Evolutionary conservation across 64 coral and sea anemone species (phyloP), one percentile per base, ranked within the genome.

Genomic region (Dendronephthya gigantea): DNA sequence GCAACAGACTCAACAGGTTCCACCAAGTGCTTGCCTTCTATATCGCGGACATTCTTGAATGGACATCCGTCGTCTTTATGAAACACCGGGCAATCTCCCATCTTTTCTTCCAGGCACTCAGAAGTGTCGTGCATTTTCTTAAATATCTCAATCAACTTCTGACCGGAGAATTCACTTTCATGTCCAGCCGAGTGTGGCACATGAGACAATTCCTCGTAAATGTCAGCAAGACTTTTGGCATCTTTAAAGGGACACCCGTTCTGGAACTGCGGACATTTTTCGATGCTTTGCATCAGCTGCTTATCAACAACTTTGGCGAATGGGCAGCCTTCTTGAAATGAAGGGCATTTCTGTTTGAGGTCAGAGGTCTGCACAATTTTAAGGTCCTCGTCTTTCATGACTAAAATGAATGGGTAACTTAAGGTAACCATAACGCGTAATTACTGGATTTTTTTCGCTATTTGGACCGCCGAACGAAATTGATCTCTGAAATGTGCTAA

Each of bases 181-280:
- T 89, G 91, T n/a, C 88, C 87, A 39, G 88, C 85, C 32, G 84
- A 62, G 41, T 92, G 87, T 9, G 91, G 91, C 83, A 92, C 88
- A 74, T 92, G 85, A 48, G 91, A 82, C 39, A 92, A 69, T 50
- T 92, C 84, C n/a, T 83, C 83, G n/a, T 86, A 50, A 35, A 92
- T 50, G 4, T 89, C 91, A 17, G 88, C 76, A 35, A 92, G 74
- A 81, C 62, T 92, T 41, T 91, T 68, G 47, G 89, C 49, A 82
- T 84, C 82, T 69, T 97, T 97, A 52, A 97, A 97, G 16, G 94
- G 94, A 58, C 94, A 97, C 8, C 94, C 94, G 35, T 91, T 62
- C 85, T 93, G 48, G 35, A 97, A 97, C 48, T 92, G 86, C 75
- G 94, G 94, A 82, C 94, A 97, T 56, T 97, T 93, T 70, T 93